Conservation (phyloP, 2,888 invertebrate genomes). For the Ophion obscuratus region DNA sequence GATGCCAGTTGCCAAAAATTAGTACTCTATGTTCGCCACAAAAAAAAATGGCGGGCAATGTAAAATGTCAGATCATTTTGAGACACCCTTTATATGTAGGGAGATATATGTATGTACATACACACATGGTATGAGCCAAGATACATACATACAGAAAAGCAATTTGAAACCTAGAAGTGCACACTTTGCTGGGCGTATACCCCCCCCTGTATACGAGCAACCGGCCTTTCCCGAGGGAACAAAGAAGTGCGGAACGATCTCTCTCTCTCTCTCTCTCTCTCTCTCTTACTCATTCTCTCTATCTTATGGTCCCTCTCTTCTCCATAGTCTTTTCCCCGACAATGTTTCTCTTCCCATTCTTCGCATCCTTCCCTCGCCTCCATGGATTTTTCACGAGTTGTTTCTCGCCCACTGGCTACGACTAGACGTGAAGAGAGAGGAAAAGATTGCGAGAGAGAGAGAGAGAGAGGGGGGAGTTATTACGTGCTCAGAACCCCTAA, state of each 20-base stretch:
- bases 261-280: conserved; percentile 14
- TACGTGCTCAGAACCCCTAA: too few relatives aligned
- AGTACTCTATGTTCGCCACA: too few relatives aligned
- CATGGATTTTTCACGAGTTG: conserved; percentile 42
- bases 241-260: conserved; percentile 46
- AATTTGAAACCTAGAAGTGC: conserved; percentile 20
- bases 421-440: neutral
- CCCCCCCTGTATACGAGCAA: conserved; percentile 27
- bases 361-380: conserved; percentile 17
- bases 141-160: conserved; percentile 8
- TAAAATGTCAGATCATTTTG: too few relatives aligned
- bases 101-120: too few relatives aligned
- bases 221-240: conserved; percentile 60
- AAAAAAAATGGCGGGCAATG: too few relatives aligned
- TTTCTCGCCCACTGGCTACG: conserved; percentile 46
- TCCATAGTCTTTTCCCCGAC: too few relatives aligned
- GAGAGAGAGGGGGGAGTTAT: conserved; percentile 6
- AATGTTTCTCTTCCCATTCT: neutral
- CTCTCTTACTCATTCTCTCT: neutral
- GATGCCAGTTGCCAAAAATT: too few relatives aligned
- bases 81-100: too few relatives aligned
- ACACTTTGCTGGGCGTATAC: conserved; percentile 14
- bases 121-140: neutral
- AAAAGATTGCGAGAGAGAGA: neutral
- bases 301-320: too few relatives aligned